A percentile compares a stretch with the other conserved stretches of the same genome.
These are phyloP conservation scores for Cataglyphis cursor DNA, from an alignment of 2,888 invertebrate species.

Conservation along the genomic window DNA sequence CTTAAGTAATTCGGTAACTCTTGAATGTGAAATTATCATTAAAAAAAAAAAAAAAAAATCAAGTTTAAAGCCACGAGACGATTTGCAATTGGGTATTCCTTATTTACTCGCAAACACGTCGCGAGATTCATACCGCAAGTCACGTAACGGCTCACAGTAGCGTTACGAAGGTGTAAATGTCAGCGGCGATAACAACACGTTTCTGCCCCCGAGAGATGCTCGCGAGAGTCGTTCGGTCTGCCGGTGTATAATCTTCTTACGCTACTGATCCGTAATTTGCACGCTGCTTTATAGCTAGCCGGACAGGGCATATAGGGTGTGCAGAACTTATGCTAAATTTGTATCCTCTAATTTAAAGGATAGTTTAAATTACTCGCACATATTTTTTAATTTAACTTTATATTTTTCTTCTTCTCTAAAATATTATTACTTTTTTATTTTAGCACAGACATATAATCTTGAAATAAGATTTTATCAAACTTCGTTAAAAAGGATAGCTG, in stretches of 20 bases:
- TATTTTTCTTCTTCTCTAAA: neutral
- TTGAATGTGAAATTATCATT: neutral
- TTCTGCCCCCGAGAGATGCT: conserved; percentile 56
- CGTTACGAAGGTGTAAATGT: conserved; percentile 75
- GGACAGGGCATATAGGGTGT: conserved; percentile 37
- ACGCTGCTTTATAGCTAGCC: conserved; percentile 50
- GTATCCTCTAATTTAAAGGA: neutral
- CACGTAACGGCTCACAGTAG: conserved; percentile 65
- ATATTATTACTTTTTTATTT: neutral
- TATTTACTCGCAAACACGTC: conserved; percentile 33
- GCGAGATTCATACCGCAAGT: conserved; percentile 51
- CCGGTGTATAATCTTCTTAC: conserved; percentile 71
- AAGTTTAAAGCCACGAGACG: neutral
- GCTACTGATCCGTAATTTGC: conserved; percentile 75
- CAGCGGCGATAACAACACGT: conserved; percentile 73
- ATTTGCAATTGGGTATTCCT: neutral
- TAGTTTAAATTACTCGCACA: neutral
- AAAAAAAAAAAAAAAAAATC: neutral
- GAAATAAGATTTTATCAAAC: neutral
- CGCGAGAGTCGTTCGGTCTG: conserved; percentile 64
- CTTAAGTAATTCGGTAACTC: neutral
- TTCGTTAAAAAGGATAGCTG: neutral
- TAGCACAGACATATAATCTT: neutral
- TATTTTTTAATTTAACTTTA: neutral
- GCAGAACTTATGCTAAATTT: neutral